Conservation (phyloP, 2,113 vertebrate species). For the Willisornis vidua region DNA sequence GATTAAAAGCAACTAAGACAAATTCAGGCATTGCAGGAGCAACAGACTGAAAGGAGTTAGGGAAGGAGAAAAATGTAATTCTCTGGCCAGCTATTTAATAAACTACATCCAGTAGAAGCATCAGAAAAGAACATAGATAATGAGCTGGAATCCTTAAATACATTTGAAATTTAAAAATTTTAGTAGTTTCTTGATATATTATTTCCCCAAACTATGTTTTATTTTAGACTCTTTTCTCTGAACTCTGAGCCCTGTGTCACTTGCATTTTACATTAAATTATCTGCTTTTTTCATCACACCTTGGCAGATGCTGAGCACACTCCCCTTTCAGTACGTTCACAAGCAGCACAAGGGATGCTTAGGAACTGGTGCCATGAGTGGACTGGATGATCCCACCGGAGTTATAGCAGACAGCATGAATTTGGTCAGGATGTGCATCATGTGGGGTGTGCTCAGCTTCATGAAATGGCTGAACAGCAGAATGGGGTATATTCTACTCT, state of each 20-base stretch:
- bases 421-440: not conserved
- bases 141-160: not conserved
- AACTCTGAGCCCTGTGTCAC: not conserved
- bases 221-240: not conserved
- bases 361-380: not conserved
- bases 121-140: not conserved
- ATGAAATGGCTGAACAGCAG: not conserved
- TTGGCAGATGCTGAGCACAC: not conserved
- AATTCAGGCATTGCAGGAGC: not conserved
- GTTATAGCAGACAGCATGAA: not conserved
- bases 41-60: not conserved
- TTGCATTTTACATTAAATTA: not conserved
- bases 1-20: not conserved
- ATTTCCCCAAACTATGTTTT: not conserved
- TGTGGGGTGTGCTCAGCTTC: not conserved
- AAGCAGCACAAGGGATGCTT: not conserved
- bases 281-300: not conserved
- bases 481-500: not conserved
- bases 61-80: not conserved
- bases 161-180: not conserved
- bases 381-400: not conserved
- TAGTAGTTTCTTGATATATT: not conserved
- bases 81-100: not conserved
- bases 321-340: not conserved
- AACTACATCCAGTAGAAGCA: not conserved